Conservation (phyloP, 30 jellyfish, hydroid and myxozoan genomes). For the Aurelia sp. region DNA sequence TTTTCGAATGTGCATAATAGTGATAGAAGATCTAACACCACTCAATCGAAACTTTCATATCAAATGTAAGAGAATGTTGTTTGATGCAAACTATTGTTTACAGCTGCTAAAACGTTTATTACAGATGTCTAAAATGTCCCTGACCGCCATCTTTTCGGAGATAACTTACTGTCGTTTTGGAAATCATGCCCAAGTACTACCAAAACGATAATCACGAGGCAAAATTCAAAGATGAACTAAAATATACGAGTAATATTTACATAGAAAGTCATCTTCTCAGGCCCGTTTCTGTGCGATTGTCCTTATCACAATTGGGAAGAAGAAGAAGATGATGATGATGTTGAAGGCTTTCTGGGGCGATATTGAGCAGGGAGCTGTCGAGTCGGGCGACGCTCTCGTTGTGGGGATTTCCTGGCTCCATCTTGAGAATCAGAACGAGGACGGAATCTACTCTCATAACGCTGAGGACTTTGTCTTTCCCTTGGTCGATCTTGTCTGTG, state of each 20-base stretch:
- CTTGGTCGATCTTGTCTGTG: conserved; percentile 4
- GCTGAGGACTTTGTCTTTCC: conserved; percentile 30
- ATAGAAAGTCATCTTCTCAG: background rate
- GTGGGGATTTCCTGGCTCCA: background rate
- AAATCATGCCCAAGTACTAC: no score
- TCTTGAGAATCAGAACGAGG: background rate
- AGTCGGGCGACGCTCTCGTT: conserved; percentile 17
- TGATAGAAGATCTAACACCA: no score
- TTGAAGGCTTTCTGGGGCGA: conserved; percentile 28
- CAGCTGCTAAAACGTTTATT: no score
- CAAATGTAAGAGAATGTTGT: no score
- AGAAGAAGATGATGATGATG: conserved; percentile 39
- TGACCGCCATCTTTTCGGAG: no score
- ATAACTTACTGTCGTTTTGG: no score
- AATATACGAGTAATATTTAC: background rate
- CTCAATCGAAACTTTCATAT: no score
- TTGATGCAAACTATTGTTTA: no score
- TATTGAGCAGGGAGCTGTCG: conserved; percentile 63
- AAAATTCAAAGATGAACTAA: background rate
- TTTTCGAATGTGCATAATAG: no score
- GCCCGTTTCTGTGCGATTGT: background rate
- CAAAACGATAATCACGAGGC: background rate
- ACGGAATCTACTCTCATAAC: background rate
- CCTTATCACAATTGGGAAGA: background rate
- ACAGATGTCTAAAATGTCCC: no score